Percentiles rank a stretch among this genome's conserved stretches.
Conservation (phyloP, 2,113 vertebrate genomes). For the Sebastes schlegelii region DNA sequence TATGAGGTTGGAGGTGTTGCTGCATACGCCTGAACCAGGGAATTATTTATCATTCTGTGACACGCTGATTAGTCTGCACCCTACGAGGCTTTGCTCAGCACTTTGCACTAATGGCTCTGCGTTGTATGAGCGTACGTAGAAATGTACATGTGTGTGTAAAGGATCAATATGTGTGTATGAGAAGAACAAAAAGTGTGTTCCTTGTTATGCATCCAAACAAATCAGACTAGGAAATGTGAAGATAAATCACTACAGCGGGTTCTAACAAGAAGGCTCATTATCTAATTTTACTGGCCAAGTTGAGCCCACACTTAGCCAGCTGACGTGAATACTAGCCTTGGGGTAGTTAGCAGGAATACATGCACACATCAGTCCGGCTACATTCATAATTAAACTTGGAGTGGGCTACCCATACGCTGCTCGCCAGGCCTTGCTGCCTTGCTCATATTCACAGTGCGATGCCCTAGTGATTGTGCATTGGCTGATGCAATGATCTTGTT, state of each 20-base stretch:
- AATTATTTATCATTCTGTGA: conserved; percentile 64
- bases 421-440: conserved; percentile 5
- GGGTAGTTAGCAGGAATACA: conserved; percentile 20
- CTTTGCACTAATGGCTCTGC: conserved; percentile 35
- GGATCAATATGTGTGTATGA: neutral
- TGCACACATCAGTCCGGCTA: conserved; percentile 12
- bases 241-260: too few relatives aligned
- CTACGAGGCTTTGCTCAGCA: conserved; percentile 57
- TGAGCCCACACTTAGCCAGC: neutral
- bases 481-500: conserved; percentile 52
- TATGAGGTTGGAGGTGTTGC: neutral
- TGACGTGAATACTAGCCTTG: neutral
- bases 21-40: conserved; percentile 29
- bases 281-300: neutral
- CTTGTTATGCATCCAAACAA: conserved; percentile 2
- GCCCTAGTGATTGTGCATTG: conserved; percentile 39
- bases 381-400: conserved; percentile 36
- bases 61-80: conserved; percentile 65
- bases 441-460: conserved; percentile 34
- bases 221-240: neutral
- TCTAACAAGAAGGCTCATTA: neutral
- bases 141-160: conserved; percentile 27
- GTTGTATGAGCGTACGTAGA: conserved; percentile 1
- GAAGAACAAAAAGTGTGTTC: neutral
- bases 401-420: neutral